phyloP scores from a whole-genome alignment of 2,888 invertebrate genomes.

The Argyresthia goedartella region DNA sequence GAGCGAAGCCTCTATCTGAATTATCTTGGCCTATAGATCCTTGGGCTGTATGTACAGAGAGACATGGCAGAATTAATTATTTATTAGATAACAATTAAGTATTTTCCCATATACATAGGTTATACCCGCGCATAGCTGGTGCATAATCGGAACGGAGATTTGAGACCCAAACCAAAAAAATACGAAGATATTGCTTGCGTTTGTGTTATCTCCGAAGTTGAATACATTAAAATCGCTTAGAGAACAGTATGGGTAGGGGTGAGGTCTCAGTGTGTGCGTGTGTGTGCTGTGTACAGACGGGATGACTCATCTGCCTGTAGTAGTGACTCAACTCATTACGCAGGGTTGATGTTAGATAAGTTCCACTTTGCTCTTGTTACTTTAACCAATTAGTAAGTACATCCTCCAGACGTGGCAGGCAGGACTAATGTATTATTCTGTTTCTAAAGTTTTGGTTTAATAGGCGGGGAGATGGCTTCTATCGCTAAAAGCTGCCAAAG shows the following conservation, averaged over 20 bases:
- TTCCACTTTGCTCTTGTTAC: slow-evolving; percentile 20
- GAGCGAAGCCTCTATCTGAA: neutral
- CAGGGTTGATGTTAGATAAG: slow-evolving; percentile 32
- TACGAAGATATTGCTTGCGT: no score
- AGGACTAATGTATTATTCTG: neutral
- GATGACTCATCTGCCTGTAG: slow-evolving; percentile 6
- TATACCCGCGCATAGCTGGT: no score
- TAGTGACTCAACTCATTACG: slow-evolving; percentile 42
- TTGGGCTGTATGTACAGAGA: no score
- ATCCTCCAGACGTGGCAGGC: neutral
- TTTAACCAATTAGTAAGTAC: neutral
- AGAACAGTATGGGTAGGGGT: neutral
- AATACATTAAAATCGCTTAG: neutral
- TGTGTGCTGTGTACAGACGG: neutral
- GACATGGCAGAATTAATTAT: no score
- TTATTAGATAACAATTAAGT: no score
- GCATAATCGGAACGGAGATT: no score
- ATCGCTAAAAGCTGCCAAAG: neutral
- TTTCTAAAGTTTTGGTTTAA: neutral
- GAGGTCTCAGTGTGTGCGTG: neutral
- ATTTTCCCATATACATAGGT: no score
- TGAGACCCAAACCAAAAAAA: no score
- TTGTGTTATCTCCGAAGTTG: no score
- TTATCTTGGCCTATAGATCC: neutral
- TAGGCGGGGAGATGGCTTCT: neutral